Conservation (phyloP, 2,888 invertebrate species). For the Noctua janthina region DNA sequence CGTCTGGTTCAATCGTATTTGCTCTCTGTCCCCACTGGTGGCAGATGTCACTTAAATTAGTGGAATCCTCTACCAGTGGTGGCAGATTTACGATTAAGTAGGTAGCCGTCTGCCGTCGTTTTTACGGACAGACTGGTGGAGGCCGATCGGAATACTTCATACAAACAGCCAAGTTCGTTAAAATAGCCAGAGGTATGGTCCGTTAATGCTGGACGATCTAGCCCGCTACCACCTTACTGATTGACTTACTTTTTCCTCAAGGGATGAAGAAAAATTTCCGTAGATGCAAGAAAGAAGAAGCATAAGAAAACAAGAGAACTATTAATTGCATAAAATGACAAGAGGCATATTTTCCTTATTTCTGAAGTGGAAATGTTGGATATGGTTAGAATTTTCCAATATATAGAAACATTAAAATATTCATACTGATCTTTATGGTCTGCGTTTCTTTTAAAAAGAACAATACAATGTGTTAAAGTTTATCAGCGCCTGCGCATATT, state of each 20-base stretch:
- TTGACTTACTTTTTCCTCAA: neutral
- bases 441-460: neutral
- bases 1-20: too few species aligned
- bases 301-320: neutral
- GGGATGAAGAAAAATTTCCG: neutral
- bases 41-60: too few species aligned
- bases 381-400: neutral
- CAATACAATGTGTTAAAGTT: slow-evolving; percentile 1
- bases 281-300: neutral
- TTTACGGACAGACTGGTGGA: too few species aligned
- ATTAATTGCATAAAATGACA: neutral
- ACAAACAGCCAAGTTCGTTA: neutral
- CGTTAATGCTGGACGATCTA: neutral
- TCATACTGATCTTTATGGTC: neutral
- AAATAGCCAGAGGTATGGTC: neutral
- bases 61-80: too few species aligned
- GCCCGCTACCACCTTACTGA: neutral
- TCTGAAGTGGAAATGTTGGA: neutral
- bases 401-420: neutral
- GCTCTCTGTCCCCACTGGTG: too few species aligned
- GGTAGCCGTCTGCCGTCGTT: too few species aligned
- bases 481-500: slow-evolving; percentile 18
- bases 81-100: too few species aligned
- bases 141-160: too few species aligned
- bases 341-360: neutral